Evolutionary conservation across 1,140 invertebrate species (phyloP), one percentile per base, ranked within the genome.

Genomic region (Drosophila orosa): DNA sequence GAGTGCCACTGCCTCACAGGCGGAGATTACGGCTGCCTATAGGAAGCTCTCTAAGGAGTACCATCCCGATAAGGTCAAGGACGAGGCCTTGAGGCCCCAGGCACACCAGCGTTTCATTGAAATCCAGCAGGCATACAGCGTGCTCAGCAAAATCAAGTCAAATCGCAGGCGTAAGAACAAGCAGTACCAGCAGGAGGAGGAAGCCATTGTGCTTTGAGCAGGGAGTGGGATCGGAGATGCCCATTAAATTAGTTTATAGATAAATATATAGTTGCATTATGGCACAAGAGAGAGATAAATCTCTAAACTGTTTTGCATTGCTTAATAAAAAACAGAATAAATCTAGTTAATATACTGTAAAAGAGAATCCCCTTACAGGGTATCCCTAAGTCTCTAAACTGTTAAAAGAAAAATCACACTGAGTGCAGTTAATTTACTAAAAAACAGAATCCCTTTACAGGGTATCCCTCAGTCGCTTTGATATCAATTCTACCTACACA

Each of bases 61-160:
- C 92, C 98, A 99, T 93, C 98, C 98, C 0, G 98, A 99, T 83
- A 98, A 97, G 92, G 95, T 96, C 5, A 96, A 96, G 90, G 95
- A 97, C 76, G 93, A 94, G 1, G 92, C 93, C 0, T 93, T 95
- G 63, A 93, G 94, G 12, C 92, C 92, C 12, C 93, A 92, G 7
- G 97, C 97, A 2, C 96, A 98, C 89, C 95, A 97, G 80, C 95
- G 94, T 59, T 99, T 99, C 85, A 97, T 98, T 93, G 96, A 98
- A 87, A 97, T 99, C 69, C 97, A 98, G 89, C 95, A 97, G 91
- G 97, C 98, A 0, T 99, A 98, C 84, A 97, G 98, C 83, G 95
- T 96, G 25, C 92, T 99, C 1, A 98, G 97, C 5, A 96, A 95
- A 61, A 96, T 96, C 48, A 97, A 97, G 87, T 94, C 94, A 45